These are phyloP conservation scores for Schizotus pectinicornis DNA, from an alignment of 2,888 invertebrate genomes.

Conservation along the genomic window DNA sequence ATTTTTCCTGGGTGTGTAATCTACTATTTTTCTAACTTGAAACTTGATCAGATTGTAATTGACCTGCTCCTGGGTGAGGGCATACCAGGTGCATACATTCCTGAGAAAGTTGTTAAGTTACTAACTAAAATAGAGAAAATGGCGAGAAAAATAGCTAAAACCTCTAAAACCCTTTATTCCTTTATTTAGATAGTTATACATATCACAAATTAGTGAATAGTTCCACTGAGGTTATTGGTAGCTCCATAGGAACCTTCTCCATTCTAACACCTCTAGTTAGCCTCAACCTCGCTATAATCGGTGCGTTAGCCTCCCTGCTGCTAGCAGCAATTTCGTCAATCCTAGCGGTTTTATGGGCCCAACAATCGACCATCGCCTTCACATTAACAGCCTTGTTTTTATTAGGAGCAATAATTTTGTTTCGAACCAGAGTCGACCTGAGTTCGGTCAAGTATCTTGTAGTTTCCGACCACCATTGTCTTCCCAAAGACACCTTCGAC, in stretches of 20 bases:
- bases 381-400: slow-evolving; percentile 36
- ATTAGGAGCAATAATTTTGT: slow-evolving; percentile 48
- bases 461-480: slow-evolving; percentile 56
- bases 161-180: too few species aligned
- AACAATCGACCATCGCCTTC: slow-evolving; percentile 42
- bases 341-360: slow-evolving; percentile 34
- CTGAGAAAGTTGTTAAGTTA: too few species aligned
- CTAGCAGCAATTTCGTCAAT: slow-evolving; percentile 53
- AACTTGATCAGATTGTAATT: too few species aligned
- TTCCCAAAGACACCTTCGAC: slow-evolving; percentile 44
- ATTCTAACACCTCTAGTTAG: slow-evolving; percentile 57
- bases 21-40: too few species aligned
- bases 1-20: too few species aligned
- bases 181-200: slow-evolving; percentile 28
- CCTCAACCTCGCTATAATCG: slow-evolving; percentile 53
- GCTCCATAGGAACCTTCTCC: slow-evolving; percentile 46
- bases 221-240: slow-evolving; percentile 50
- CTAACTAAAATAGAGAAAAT: too few species aligned
- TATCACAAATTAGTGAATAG: slow-evolving; percentile 34
- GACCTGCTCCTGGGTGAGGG: too few species aligned
- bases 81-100: too few species aligned
- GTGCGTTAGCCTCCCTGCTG: slow-evolving; percentile 43
- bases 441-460: slow-evolving; percentile 52
- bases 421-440: slow-evolving; percentile 47
- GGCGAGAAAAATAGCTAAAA: too few species aligned